Evolutionary conservation across 2,888 invertebrate genomes (phyloP), one percentile per base, ranked within the genome.

Genomic region (Lasioglossum malachurum): DNA sequence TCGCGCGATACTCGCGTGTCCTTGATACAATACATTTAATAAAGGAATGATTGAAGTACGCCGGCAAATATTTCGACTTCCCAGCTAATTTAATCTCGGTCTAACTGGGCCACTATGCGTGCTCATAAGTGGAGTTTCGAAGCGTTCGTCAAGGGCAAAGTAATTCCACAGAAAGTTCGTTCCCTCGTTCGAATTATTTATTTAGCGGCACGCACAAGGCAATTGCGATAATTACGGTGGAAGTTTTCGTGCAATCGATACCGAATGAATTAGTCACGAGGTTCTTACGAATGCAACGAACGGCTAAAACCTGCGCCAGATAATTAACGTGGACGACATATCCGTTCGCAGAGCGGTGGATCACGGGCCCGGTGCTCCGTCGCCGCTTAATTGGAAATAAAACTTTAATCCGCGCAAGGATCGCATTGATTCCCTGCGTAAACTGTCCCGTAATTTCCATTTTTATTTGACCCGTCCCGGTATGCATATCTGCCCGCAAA

Each of bases 321-420:
- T 71, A 38, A 71, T 71, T 71, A 71, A 38, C 71, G n/a, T n/a
- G 41, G n/a, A 23, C n/a, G 14, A 71, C 41, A 41, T 12, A 41
- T 41, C 38, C 41, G 38, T 38, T 7, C 27, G 71, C 19, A 46
- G 41, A 57, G n/a, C 57, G 57, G n/a, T 53, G 53, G 49, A 77
- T 73, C 72, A 73, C n/a, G 12, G n/a, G 57, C 44, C 73, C 31
- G 49, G 27, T 12, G 41, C 53, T n/a, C 60, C 84, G 16, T 35
- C 64, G 75, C 16, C 78, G 83, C 75, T 83, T 84, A 83, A 84
- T 83, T 79, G 75, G 64, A 83, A 85, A 83, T 83, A 85, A 76
- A 83, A 83, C 78, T 85, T 85, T 85, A 75, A 83, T 83, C 75
- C 73, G 35, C 27, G 35, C 79, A 72, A 64, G 60, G 72, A 78